These are phyloP conservation scores for Synchiropus splendidus DNA, from an alignment of 2,113 vertebrate species.

Conservation along the genomic window DNA sequence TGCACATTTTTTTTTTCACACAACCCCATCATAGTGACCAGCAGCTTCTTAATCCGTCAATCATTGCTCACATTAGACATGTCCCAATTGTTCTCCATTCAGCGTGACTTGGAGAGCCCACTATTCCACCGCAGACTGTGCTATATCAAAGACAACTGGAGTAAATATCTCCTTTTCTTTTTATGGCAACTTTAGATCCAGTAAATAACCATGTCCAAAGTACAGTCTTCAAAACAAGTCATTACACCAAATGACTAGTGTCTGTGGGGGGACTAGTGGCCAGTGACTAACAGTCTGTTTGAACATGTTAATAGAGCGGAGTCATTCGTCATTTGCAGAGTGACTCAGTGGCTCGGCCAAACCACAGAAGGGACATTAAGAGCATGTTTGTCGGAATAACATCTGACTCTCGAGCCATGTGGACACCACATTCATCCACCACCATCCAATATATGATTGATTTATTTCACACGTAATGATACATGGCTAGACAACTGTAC, in stretches of 20 bases:
- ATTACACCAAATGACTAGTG: slow-evolving; percentile 1
- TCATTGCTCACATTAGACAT: no score
- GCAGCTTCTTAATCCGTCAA: no score
- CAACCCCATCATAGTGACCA: no score
- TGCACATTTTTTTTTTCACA: no score
- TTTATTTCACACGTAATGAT: slow-evolving; percentile 70
- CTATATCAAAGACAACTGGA: no score
- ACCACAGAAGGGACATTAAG: slow-evolving; percentile 51
- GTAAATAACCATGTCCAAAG: no score
- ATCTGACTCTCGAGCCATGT: slow-evolving; percentile 34
- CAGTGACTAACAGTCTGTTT: slow-evolving; percentile 39
- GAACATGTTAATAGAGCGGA: slow-evolving; percentile 34
- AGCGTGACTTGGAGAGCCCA: no score
- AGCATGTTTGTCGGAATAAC: slow-evolving; percentile 40
- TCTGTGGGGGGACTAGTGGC: slow-evolving; percentile 17
- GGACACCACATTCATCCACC: slow-evolving; percentile 52
- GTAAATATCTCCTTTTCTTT: no score
- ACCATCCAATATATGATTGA: slow-evolving; percentile 65
- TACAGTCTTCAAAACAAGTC: no score
- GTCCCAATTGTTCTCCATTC: no score
- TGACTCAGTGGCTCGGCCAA: slow-evolving; percentile 52
- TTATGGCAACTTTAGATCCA: no score
- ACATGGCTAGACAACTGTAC: slow-evolving; percentile 72
- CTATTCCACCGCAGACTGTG: no score
- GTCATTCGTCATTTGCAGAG: slow-evolving; percentile 40